Base-by-base conservation (phyloP, 37 sponge, comb jelly and placozoan genomes). In the Oscarella lobularis region DNA sequence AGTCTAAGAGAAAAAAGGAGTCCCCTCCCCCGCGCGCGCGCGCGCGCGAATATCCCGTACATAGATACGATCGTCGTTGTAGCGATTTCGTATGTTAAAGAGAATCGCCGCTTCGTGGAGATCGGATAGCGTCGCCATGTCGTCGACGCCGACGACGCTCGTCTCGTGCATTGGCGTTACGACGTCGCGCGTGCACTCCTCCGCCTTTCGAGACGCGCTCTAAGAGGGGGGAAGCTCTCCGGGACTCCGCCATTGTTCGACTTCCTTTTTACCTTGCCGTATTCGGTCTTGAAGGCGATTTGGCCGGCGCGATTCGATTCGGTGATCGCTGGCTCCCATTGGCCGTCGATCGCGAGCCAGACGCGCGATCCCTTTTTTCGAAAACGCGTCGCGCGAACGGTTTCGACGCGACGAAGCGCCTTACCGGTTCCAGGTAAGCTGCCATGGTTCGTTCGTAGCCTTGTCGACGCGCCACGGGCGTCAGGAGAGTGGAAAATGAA, bases 51-150 rank as follows among this genome's bases (percentile, higher is more conserved):
- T 48, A 48, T 3, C 0, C 76, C 96, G 80, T 39, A 95, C 96
- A 66, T 97, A 97, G 39, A 97, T 97, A 3, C 66, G 6, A 48
- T 90, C 85, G 33, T 73, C 65, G 37, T 38, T 37, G 82, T 97
- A 97, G 70, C 99, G 34, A 66, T 90, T 78, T 39, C 88, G 66
- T 5, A 97, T 81, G 86, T 97, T 97, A 81, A 84, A 86, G 70
- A 97, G 72, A 37, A 97, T 93, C 77, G 99, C 86, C 0, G 89
- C 88, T 78, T 97, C 99, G 76, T 97, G 94, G 20, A 97, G 87
- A 72, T 97, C 99, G 1, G 86, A 85, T 2, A 97, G 77, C 0
- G 78, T 35, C 4, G 99, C 84, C 99, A 97, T 97, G 80, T 97
- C 99, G 9, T 90, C 89, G 67, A 90, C 87, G 2, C 84, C 83